These are phyloP conservation scores for Scolopax bukidnonensis DNA, from an alignment of 2,797 vertebrate genomes.

Conservation along the genomic window DNA sequence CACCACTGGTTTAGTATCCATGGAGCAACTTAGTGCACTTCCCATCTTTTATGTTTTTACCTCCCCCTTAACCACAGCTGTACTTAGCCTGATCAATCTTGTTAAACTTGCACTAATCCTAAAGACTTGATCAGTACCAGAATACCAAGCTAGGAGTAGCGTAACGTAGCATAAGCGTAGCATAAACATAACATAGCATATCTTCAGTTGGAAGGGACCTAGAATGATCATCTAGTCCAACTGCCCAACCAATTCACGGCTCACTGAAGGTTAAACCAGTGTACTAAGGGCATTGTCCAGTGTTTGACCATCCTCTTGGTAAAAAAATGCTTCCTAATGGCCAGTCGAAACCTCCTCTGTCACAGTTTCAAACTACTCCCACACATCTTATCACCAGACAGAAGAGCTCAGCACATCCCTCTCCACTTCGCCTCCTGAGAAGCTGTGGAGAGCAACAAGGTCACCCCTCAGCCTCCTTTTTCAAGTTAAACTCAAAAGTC, in stretches of 20 bases:
- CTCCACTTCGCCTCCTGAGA: neutral
- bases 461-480: neutral
- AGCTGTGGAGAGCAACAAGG: neutral
- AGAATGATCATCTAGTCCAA: neutral
- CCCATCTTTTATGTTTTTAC: neutral
- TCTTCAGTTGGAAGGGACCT: neutral
- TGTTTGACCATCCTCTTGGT: neutral
- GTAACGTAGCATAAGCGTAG: no score
- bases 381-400: neutral
- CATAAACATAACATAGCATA: no score
- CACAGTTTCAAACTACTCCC: neutral
- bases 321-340: neutral
- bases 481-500: neutral
- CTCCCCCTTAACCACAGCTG: neutral
- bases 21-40: neutral
- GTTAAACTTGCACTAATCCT: neutral
- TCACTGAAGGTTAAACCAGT: neutral
- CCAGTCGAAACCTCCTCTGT: neutral
- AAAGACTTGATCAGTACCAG: neutral
- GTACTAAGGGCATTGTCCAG: neutral
- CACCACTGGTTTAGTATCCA: neutral
- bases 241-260: neutral
- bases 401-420: neutral
- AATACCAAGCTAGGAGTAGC: neutral
- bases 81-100: neutral